These are phyloP conservation scores for Matsumyia berberina DNA, from an alignment of 2,888 invertebrate species.

Conservation along the genomic window DNA sequence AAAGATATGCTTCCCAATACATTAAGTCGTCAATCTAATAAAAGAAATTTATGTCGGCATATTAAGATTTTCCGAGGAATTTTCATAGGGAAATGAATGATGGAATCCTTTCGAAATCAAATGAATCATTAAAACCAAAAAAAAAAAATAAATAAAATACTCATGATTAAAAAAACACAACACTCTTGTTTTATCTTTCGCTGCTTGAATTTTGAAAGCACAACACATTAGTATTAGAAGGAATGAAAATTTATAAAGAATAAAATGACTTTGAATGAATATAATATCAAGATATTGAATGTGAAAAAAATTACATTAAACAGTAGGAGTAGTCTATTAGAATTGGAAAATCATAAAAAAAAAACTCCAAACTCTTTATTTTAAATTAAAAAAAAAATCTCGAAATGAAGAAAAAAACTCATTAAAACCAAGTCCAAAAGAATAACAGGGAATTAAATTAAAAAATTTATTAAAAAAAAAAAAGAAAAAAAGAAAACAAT, in stretches of 20 bases:
- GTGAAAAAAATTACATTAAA: slow-evolving; percentile 61
- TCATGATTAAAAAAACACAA: slow-evolving; percentile 22
- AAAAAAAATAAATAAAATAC: slow-evolving; percentile 28
- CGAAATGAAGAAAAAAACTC: slow-evolving; percentile 29
- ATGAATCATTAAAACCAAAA: slow-evolving; percentile 45
- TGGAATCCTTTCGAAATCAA: neutral
- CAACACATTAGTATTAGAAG: slow-evolving; percentile 56
- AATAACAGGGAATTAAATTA: slow-evolving; percentile 28
- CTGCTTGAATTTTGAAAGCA: slow-evolving; percentile 39
- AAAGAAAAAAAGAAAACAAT: slow-evolving; percentile 23
- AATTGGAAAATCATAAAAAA: slow-evolving; percentile 48
- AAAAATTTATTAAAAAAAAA: slow-evolving; percentile 33
- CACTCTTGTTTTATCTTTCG: slow-evolving; percentile 38
- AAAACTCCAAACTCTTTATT: slow-evolving; percentile 49
- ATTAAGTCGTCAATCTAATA: slow-evolving; percentile 18
- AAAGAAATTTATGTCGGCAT: slow-evolving; percentile 28
- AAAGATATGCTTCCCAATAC: slow-evolving; percentile 42
- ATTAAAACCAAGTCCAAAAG: slow-evolving; percentile 13
- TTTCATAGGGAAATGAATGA: slow-evolving; percentile 24
- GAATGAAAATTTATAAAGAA: slow-evolving; percentile 55
- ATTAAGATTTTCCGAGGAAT: slow-evolving; percentile 28
- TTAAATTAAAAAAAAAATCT: slow-evolving; percentile 57
- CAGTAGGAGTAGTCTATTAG: slow-evolving; percentile 52
- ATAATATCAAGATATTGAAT: slow-evolving; percentile 61
- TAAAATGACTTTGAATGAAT: slow-evolving; percentile 56